A percentile compares a stretch with the other conserved stretches of the same genome.
Conservation (phyloP, 2,113 vertebrate species). For the Lanius collurio region DNA sequence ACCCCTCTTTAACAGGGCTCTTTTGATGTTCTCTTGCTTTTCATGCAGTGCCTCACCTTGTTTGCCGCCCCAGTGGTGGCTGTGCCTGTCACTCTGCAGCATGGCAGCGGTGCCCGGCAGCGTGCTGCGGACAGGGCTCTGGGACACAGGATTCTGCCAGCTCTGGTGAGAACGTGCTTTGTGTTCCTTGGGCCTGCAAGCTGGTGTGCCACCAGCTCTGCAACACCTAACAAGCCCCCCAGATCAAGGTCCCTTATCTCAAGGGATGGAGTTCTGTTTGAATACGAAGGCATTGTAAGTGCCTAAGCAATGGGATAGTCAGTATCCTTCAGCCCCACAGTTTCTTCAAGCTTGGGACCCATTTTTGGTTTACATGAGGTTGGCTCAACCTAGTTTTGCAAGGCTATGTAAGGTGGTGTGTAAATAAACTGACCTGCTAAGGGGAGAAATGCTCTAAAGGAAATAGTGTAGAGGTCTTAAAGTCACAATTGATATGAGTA, state of each 20-base stretch:
- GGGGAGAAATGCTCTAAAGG: not conserved
- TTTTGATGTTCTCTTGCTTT: not conserved
- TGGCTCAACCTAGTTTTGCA: not conserved
- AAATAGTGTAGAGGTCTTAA: not conserved
- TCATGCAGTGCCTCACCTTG: not conserved
- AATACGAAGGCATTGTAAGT: not conserved
- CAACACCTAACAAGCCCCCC: not conserved
- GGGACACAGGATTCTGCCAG: not conserved
- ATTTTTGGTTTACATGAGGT: fast-evolving
- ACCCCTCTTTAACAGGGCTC: not conserved
- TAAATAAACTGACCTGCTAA: not conserved
- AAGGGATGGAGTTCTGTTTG: not conserved
- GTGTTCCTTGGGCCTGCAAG: not conserved
- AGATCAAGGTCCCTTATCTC: not conserved
- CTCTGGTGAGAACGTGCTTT: not conserved
- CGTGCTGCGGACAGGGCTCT: fast-evolving
- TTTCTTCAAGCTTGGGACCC: not conserved
- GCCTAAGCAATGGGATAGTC: not conserved
- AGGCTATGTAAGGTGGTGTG: not conserved
- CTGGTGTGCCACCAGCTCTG: not conserved
- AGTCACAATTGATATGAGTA: fast-evolving
- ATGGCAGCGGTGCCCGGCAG: not conserved
- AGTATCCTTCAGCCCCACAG: not conserved
- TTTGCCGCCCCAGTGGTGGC: not conserved
- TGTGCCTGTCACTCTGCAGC: fast-evolving